Conservation (phyloP, 2,797 vertebrate genomes). For the Loriculus beryllinus region DNA sequence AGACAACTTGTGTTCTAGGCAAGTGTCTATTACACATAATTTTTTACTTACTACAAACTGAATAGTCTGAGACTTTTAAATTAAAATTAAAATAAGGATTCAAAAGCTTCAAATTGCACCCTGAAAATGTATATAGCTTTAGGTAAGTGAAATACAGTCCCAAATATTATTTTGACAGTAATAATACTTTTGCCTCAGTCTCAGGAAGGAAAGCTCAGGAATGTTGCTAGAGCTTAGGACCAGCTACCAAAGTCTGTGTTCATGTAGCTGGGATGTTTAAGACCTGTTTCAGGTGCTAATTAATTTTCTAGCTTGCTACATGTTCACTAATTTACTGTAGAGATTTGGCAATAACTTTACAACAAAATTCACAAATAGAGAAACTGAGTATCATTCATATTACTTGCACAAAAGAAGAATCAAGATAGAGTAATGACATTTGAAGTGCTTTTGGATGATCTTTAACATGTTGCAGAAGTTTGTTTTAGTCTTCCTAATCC, state of each 20-base stretch:
- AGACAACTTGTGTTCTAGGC: background rate
- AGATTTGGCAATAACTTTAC: background rate
- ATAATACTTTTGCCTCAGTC: background rate
- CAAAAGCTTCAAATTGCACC: background rate
- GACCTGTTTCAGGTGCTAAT: background rate
- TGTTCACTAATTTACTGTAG: background rate
- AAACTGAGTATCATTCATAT: background rate
- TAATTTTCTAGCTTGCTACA: background rate
- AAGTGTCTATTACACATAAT: background rate
- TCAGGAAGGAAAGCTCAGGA: background rate
- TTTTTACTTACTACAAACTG: background rate
- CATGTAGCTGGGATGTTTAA: background rate
- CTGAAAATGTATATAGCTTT: background rate
- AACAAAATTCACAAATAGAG: background rate
- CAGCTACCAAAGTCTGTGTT: background rate
- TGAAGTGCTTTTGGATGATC: background rate
- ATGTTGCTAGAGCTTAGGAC: background rate
- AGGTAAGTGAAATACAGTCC: background rate
- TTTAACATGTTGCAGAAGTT: background rate
- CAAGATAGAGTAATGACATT: background rate
- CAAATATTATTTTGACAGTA: background rate
- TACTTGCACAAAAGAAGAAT: background rate
- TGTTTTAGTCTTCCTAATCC: background rate
- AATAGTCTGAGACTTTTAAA: background rate
- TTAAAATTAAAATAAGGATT: background rate